Percentiles rank a stretch among this genome's conserved stretches.
phyloP scores from a whole-genome alignment of 2,797 vertebrate species.

The Rhinella marina region DNA sequence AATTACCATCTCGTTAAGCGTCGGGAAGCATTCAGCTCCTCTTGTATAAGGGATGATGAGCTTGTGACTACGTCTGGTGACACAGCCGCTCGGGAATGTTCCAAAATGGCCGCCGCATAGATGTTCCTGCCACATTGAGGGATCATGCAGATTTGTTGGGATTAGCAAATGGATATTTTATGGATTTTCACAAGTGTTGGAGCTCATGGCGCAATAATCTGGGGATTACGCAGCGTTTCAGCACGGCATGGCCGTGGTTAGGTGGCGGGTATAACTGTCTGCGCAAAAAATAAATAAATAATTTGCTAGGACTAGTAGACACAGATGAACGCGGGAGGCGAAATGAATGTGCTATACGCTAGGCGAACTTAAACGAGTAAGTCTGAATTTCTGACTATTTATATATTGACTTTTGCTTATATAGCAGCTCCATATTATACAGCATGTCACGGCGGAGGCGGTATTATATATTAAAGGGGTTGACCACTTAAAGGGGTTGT shows the following conservation, averaged over 20 bases:
- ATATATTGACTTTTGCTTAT: too few relatives aligned
- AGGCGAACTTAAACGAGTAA: not conserved
- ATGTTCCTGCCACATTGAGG: not conserved
- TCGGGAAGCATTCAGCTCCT: not conserved
- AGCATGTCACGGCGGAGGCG: not conserved
- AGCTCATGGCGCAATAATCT: too few relatives aligned
- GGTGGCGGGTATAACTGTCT: not conserved
- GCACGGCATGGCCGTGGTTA: not conserved
- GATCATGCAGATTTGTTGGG: not conserved
- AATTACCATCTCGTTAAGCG: conserved; percentile 3
- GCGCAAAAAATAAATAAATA: too few relatives aligned
- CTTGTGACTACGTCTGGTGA: not conserved
- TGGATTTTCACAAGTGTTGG: not conserved
- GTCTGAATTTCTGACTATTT: not conserved
- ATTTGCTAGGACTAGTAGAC: not conserved
- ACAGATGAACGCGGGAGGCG: not conserved
- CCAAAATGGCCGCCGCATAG: not conserved
- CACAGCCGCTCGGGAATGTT: not conserved
- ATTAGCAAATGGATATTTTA: not conserved
- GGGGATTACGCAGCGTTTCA: not conserved
- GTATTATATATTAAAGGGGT: too few relatives aligned
- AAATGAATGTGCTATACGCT: not conserved
- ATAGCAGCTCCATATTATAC: too few relatives aligned
- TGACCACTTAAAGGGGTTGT: too few relatives aligned
- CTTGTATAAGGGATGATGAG: conserved; percentile 18